Percentiles rank a stretch among this genome's conserved stretches.
These are phyloP conservation scores for Drosophila nasuta DNA, from an alignment of 1,140 invertebrate genomes.

Conservation along the genomic window DNA sequence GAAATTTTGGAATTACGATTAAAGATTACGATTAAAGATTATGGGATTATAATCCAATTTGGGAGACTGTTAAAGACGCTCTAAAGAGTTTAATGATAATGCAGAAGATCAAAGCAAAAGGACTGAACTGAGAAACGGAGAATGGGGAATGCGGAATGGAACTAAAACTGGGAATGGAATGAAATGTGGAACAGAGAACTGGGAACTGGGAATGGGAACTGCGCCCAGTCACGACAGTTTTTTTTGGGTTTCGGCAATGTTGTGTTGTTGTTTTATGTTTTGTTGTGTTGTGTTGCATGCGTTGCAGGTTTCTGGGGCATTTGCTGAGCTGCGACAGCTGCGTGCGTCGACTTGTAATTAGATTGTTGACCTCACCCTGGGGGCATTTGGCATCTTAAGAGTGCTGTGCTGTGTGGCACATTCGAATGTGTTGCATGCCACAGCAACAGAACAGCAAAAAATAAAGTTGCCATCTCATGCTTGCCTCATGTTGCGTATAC, in stretches of 20 bases:
- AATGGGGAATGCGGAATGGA: background rate
- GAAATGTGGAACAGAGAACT: background rate
- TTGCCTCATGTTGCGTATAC: background rate
- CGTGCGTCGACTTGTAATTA: slow-evolving; percentile 53
- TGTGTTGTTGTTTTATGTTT: too few relatives aligned
- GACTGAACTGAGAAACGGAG: background rate
- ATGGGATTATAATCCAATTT: slow-evolving; percentile 20
- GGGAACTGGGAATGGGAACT: slow-evolving; percentile 18
- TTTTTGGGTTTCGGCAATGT: too few relatives aligned
- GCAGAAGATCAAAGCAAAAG: too few relatives aligned
- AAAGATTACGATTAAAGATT: slow-evolving; percentile 4
- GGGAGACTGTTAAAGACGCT: background rate
- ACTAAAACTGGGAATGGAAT: background rate
- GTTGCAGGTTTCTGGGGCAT: background rate
- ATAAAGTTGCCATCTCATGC: slow-evolving; percentile 38
- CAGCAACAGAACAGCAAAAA: background rate
- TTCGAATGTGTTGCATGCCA: slow-evolving; percentile 16
- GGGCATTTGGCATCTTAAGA: background rate
- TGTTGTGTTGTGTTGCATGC: background rate
- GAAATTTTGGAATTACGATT: too few relatives aligned
- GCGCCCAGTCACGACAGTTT: slow-evolving; percentile 46
- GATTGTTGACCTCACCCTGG: slow-evolving; percentile 46
- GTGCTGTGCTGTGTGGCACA: background rate
- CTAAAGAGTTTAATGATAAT: too few relatives aligned
- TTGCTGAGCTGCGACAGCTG: slow-evolving; percentile 31